Base-by-base conservation (phyloP, 2,113 vertebrate species). In the Corapipo altera region DNA sequence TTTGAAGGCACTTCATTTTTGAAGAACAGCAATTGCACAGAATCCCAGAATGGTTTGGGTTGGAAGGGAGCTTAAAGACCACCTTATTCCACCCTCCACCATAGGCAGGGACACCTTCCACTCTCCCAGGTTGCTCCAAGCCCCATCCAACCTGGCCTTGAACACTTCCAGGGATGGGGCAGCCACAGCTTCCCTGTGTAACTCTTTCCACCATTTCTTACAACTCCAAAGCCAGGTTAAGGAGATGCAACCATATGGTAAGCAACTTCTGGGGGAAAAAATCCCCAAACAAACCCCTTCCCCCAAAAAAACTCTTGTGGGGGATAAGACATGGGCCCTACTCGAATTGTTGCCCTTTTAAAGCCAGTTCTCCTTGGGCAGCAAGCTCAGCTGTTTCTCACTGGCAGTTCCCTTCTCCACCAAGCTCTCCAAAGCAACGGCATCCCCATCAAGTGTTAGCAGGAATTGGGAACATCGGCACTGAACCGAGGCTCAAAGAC, bases 291-390 rank as follows among this genome's bases (percentile, higher is more conserved):
- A 24, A 24, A 0, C 2, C n/a, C 9, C 12, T 27, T 21, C 9
- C 21, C 3, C 3, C 3, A 11, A 6, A n/a, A 27, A 49, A 84
- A 71, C 0, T 15, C 35, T 30, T 19, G 4, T 15, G 12, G n/a
- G n/a, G 19, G 35, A 13, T 30, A 66, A 66, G 37, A 77, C 65
- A 57, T 0, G 0, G 92, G 26, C 35, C 17, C 48, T 51, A 9
- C 52, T 41, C 0, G 0, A 16, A 21, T 48, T 6, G 1, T 6
- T 28, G 26, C 26, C 61, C 35, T 79, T 75, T 75, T 35, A 28
- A 82, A 85, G 33, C 26, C 74, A 64, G 67, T 15, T 65, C 21
- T 66, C 22, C n/a, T 44, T 16, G 24, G 62, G 37, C 21, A 79
- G 49, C 2, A 5, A 69, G 51, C 22, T 75, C 66, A 72, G 62